These are phyloP conservation scores for Ernsta delagoae DNA, from an alignment of 2,888 invertebrate genomes.

Conservation along the genomic window DNA sequence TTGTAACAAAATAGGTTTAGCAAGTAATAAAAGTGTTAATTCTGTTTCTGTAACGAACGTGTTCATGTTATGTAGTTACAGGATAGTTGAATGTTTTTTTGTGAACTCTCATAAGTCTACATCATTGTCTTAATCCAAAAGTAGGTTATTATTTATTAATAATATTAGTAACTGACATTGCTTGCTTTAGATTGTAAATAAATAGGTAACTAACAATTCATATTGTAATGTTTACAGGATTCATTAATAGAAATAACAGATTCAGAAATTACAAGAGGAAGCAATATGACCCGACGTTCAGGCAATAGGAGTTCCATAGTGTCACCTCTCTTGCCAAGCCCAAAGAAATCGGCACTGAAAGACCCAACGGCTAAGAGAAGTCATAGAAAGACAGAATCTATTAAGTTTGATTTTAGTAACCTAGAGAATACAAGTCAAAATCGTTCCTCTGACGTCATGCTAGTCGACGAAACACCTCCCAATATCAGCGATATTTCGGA, in stretches of 20 bases:
- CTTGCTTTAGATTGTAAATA: too few species aligned
- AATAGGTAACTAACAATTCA: too few species aligned
- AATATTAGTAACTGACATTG: too few species aligned
- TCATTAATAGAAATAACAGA: conserved; percentile 56
- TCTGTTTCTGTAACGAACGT: too few species aligned
- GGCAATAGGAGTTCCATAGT: conserved; percentile 36
- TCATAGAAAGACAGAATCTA: conserved; percentile 65
- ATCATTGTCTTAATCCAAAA: too few species aligned
- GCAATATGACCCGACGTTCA: conserved; percentile 42
- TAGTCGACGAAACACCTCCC: conserved; percentile 42
- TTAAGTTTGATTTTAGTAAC: conserved; percentile 75
- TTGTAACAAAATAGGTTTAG: too few species aligned
- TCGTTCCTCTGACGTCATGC: conserved; percentile 44
- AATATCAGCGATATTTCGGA: conserved; percentile 43
- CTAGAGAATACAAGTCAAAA: conserved; percentile 48
- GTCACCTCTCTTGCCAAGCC: conserved; percentile 49
- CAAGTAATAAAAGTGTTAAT: too few species aligned
- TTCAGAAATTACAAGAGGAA: conserved; percentile 42
- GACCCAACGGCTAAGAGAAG: conserved; percentile 55
- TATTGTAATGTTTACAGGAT: conserved; percentile 47
- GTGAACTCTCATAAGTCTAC: too few species aligned
- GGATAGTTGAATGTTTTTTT: too few species aligned
- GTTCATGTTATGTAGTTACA: neutral
- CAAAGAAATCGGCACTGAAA: conserved; percentile 70
- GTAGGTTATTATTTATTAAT: too few species aligned